Base-by-base conservation (phyloP, 2,888 invertebrate genomes). In the Phaedon cochleariae region DNA sequence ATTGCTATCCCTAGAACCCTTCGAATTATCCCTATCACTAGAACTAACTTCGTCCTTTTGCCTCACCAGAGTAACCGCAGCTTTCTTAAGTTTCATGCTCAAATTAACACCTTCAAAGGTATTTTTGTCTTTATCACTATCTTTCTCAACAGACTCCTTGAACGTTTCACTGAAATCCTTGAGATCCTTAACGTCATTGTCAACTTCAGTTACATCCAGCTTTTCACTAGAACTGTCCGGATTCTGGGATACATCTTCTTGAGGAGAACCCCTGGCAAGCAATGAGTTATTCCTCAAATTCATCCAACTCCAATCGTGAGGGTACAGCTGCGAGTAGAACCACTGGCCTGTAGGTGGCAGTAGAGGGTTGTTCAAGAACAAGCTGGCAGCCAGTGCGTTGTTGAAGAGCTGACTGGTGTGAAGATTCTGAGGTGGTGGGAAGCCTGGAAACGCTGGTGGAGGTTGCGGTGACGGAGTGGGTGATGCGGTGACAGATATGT, bases 281-380 rank as follows among this genome's bases (percentile, higher is more conserved):
- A 76, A 46, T 5, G 68, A 67, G 17, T 77, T 81, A 64, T 81
- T 82, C 18, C 85, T 81, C 54, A 85, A 82, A 29, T 86, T 85
- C 78, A 92, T 85, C 91, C 91, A 91, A 1, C 86, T 85, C 85
- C 90, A 89, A 67, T 91, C 91, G 73, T 89, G 89, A 59, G 90
- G 90, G 78, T 92, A 92, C 1, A 93, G 84, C 76, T 92, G 92
- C 0, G 91, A 91, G 77, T 92, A 92, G 4, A 92, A 82, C 92
- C 92, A 92, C 67, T 92, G 92, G 37, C 90, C 90, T 5, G 92
- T 92, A 0, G 92, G 91, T 0, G 92, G 92, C 67, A 92, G 82
- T 12, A 92, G 84, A 0, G 92, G 92, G 3, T 91, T 88, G 77
- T 92, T 92, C 37, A 92, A 85, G 77, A 92, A 92, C 55, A 92